Conservation (phyloP, 2,888 invertebrate genomes). For the Blastobasis lacticolella region DNA sequence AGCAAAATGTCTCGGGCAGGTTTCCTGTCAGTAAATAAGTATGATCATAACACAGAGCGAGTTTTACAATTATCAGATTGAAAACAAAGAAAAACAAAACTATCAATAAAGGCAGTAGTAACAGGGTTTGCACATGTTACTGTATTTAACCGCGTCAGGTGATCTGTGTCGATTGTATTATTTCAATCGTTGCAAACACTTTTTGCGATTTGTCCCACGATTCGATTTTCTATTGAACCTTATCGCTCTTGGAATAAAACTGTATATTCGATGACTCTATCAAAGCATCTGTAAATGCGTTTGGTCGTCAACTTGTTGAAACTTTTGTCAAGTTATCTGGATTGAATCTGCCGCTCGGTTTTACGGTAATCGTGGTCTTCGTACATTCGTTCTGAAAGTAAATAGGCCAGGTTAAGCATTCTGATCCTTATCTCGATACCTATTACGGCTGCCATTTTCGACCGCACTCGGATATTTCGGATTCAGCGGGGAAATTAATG, state of each 20-base stretch:
- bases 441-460: too few relatives aligned
- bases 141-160: conserved; percentile 35
- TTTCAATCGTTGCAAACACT: not conserved
- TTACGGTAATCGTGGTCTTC: conserved; percentile 53
- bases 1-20: too few relatives aligned
- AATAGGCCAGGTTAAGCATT: not conserved
- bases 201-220: too few relatives aligned
- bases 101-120: conserved; percentile 40
- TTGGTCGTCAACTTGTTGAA: conserved; percentile 36
- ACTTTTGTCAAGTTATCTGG: conserved; percentile 56
- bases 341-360: conserved; percentile 52
- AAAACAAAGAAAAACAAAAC: conserved; percentile 13
- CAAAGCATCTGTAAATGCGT: not conserved
- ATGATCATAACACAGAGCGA: too few relatives aligned
- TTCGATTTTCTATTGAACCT: not conserved
- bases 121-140: conserved; percentile 38
- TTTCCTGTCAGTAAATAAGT: too few relatives aligned
- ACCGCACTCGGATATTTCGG: too few relatives aligned
- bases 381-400: conserved; percentile 1
- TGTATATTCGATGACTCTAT: conserved; percentile 3
- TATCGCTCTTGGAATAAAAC: conserved; percentile 2
- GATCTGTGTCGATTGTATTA: conserved; percentile 41
- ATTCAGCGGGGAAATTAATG: too few relatives aligned
- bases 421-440: not conserved
- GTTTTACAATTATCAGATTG: too few relatives aligned